phyloP scores from a whole-genome alignment of 2,113 vertebrate genomes.

The Thalassarche chlororhynchos region DNA sequence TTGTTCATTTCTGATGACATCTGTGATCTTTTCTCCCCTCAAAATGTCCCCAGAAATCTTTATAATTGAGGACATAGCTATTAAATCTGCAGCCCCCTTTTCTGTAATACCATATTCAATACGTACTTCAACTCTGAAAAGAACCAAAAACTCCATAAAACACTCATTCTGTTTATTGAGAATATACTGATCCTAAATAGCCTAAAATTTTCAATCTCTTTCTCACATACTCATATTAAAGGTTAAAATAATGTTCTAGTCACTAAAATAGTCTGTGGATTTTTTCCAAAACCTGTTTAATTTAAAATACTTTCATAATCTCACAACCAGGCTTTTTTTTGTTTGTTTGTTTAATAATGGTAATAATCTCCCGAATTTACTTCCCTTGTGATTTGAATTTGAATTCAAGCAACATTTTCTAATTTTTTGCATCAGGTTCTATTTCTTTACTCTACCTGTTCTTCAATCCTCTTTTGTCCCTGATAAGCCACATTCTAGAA shows the following conservation, averaged over 20 bases:
- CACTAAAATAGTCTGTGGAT: not conserved
- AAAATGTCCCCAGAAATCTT: not conserved
- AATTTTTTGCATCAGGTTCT: not conserved
- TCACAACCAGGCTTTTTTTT: not conserved
- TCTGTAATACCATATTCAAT: not conserved
- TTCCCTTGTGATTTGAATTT: not conserved
- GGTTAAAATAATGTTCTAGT: not conserved
- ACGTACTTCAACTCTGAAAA: not conserved
- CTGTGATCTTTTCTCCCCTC: not conserved
- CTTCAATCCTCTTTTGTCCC: conserved; percentile 14
- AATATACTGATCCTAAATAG: not conserved
- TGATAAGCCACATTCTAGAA: not conserved
- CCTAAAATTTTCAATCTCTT: not conserved
- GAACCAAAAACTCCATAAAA: not conserved
- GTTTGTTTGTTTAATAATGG: not conserved
- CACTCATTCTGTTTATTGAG: not conserved
- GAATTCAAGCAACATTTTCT: not conserved
- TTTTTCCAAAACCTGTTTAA: not conserved
- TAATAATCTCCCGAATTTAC: not conserved
- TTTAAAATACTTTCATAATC: not conserved
- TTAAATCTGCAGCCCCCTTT: not conserved
- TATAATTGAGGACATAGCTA: not conserved
- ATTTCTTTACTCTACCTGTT: conserved; percentile 10
- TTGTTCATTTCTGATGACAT: conserved; percentile 20
- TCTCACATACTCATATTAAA: not conserved